Conservation (phyloP, 2,888 invertebrate species). For the Gastrophysa polygoni region DNA sequence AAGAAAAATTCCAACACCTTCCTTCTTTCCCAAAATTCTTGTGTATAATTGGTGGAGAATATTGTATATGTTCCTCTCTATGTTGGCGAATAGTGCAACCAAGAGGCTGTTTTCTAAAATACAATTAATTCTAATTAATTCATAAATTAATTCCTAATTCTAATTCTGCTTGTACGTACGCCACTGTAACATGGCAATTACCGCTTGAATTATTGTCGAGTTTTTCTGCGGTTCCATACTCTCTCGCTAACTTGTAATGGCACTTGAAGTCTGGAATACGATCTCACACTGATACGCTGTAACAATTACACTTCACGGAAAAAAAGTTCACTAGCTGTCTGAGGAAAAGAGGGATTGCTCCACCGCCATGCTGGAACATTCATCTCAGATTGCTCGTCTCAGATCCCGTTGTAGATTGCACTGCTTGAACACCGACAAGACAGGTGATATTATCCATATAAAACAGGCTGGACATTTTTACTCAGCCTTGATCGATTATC, state of each 20-base stretch:
- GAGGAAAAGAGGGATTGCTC: not conserved
- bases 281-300: constrained; percentile 14
- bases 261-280: constrained; percentile 13
- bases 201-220: constrained; percentile 35
- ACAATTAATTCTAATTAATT: too few species aligned
- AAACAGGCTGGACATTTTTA: too few species aligned
- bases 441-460: too few species aligned
- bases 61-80: too few species aligned
- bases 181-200: constrained; percentile 32
- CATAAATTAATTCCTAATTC: not conserved
- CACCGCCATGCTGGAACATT: not conserved
- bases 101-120: too few species aligned
- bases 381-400: not conserved
- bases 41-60: too few species aligned
- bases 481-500: too few species aligned
- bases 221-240: constrained; percentile 31
- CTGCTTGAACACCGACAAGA: too few species aligned
- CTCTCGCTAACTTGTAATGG: constrained; percentile 22
- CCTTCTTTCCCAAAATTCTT: too few species aligned
- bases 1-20: too few species aligned
- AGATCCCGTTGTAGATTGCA: too few species aligned
- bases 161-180: not conserved
- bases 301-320: constrained; percentile 10
- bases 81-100: too few species aligned
- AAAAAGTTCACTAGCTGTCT: not conserved